phyloP scores from a whole-genome alignment of 2,888 invertebrate genomes.

The Drosophila setosimentum region DNA sequence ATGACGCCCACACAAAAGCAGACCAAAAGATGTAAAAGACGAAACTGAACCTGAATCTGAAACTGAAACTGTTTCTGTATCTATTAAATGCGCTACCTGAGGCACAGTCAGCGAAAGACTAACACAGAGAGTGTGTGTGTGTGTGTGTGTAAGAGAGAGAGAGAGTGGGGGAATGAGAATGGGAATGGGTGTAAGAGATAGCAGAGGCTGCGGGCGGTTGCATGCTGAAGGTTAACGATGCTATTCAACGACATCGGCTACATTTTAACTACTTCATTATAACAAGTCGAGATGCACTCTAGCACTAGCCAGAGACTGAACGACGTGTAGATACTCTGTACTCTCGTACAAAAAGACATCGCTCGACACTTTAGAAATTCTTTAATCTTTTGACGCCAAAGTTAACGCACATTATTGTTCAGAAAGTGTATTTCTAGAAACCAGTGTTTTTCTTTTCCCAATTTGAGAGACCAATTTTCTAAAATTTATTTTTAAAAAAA shows the following conservation, averaged over 20 bases:
- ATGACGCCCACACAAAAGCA: slow-evolving; percentile 36
- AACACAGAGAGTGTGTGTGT: neutral
- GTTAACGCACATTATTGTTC: neutral
- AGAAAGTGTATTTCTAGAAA: no score
- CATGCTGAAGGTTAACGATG: slow-evolving; percentile 50
- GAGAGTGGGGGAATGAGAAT: neutral
- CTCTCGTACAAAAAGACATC: neutral
- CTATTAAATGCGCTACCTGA: slow-evolving; percentile 44
- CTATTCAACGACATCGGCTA: slow-evolving; percentile 48
- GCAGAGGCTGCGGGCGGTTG: slow-evolving; percentile 31
- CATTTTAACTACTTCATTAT: slow-evolving; percentile 75
- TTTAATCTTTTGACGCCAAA: neutral
- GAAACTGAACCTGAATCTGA: slow-evolving; percentile 30
- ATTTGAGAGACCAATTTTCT: neutral
- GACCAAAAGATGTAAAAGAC: slow-evolving; percentile 22
- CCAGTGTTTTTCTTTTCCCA: neutral
- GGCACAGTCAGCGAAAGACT: neutral
- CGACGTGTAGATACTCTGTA: slow-evolving; percentile 18
- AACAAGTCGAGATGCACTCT: slow-evolving; percentile 27
- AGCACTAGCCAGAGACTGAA: neutral
- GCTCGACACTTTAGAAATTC: neutral
- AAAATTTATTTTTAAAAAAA: neutral
- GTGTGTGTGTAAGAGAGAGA: neutral
- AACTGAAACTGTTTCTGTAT: slow-evolving; percentile 27
- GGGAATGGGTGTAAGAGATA: neutral